These are phyloP conservation scores for Caenorhabditis remanei DNA, from an alignment of 1,140 invertebrate genomes.

Conservation along the genomic window DNA sequence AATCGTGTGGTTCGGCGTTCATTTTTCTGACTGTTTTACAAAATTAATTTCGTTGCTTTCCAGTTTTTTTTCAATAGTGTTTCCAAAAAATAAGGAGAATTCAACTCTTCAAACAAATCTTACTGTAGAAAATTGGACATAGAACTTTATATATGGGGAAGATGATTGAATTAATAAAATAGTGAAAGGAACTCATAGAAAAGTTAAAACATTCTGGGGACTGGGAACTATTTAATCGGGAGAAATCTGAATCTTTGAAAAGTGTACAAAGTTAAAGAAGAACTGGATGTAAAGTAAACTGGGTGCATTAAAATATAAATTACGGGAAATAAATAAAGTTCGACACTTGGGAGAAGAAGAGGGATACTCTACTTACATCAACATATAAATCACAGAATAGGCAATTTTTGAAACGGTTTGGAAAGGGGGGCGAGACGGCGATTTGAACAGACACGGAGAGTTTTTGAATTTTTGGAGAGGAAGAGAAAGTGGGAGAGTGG, in stretches of 20 bases:
- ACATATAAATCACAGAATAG: constrained; percentile 26
- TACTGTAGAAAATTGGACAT: background rate
- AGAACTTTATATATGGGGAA: background rate
- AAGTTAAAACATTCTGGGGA: too few species aligned
- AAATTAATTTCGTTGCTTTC: background rate
- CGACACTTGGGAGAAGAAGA: background rate
- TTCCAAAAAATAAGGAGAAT: background rate
- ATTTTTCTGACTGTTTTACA: background rate
- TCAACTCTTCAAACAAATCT: background rate
- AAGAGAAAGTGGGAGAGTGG: background rate
- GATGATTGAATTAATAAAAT: background rate
- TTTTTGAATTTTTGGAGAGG: constrained; percentile 11
- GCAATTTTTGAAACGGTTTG: constrained; percentile 40
- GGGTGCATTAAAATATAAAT: background rate
- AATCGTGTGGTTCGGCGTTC: constrained; percentile 57
- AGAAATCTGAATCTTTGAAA: too few species aligned
- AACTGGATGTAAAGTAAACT: background rate
- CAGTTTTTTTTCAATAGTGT: background rate
- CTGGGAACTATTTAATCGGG: too few species aligned
- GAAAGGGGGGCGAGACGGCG: constrained; percentile 16
- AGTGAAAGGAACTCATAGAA: too few species aligned
- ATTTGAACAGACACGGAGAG: constrained; percentile 30
- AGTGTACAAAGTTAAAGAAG: background rate
- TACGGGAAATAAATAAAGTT: background rate
- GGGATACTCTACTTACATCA: background rate